phyloP scores from a whole-genome alignment of 2,888 invertebrate species.

The Nomada flava region DNA sequence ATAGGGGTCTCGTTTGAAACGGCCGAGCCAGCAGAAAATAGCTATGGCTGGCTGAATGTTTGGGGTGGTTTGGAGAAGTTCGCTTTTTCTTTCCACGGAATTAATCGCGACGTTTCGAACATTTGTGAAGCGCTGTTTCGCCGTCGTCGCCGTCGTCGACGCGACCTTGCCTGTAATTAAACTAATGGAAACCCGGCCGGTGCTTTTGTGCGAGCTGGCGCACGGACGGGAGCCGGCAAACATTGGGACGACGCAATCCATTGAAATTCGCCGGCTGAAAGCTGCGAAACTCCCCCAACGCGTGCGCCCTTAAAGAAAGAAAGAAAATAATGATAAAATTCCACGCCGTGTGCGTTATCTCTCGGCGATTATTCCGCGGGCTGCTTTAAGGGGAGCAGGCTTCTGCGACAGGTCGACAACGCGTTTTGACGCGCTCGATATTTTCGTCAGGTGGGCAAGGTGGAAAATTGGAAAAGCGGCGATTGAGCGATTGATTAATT shows the following conservation, averaged over 20 bases:
- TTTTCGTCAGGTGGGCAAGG: too few relatives aligned
- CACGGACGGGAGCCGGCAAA: conserved; percentile 49
- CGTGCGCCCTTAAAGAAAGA: background rate
- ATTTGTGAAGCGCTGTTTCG: conserved; percentile 29
- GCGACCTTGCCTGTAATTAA: conserved; percentile 75
- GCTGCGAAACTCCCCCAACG: conserved; percentile 39
- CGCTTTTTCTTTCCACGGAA: conserved; percentile 43
- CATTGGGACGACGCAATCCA: conserved; percentile 68
- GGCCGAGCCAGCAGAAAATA: too few relatives aligned
- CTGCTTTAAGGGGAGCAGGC: too few relatives aligned
- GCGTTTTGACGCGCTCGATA: too few relatives aligned
- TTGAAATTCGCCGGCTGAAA: conserved; percentile 62
- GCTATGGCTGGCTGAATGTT: background rate
- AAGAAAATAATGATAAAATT: conserved; percentile 28
- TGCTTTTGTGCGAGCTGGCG: conserved; percentile 62
- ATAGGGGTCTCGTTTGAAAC: too few relatives aligned
- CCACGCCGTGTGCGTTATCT: background rate
- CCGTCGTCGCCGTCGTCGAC: conserved; percentile 10
- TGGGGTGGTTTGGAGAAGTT: conserved; percentile 8
- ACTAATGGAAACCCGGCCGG: conserved; percentile 77
- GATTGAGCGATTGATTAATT: too few relatives aligned
- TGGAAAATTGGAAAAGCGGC: too few relatives aligned
- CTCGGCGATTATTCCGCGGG: background rate
- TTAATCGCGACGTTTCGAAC: conserved; percentile 32
- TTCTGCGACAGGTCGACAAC: too few relatives aligned